These are phyloP conservation scores for Villa cingulata DNA, from an alignment of 2,888 invertebrate species.

Conservation along the genomic window DNA sequence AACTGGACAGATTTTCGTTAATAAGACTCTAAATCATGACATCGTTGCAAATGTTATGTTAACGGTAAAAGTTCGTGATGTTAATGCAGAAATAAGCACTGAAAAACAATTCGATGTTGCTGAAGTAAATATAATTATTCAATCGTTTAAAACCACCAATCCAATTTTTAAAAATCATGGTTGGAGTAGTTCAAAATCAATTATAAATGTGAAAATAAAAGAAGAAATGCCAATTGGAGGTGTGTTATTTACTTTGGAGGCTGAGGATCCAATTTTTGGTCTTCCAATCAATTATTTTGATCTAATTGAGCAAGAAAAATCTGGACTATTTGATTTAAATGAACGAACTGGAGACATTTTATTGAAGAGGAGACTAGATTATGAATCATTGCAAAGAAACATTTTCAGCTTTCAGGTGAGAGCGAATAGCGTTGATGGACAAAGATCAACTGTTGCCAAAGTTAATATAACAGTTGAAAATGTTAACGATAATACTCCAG, in stretches of 20 bases:
- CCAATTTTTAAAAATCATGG: slow-evolving; percentile 58
- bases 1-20: slow-evolving; percentile 53
- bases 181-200: slow-evolving; percentile 57
- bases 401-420: slow-evolving; percentile 39
- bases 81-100: slow-evolving; percentile 52
- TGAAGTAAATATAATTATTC: slow-evolving; percentile 63
- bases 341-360: slow-evolving; percentile 61
- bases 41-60: slow-evolving; percentile 59
- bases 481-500: slow-evolving; percentile 64
- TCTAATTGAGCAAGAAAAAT: slow-evolving; percentile 40
- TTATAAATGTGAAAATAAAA: slow-evolving; percentile 51
- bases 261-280: slow-evolving; percentile 56
- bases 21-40: slow-evolving; percentile 54
- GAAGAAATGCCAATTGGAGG: slow-evolving; percentile 68
- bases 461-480: slow-evolving; percentile 58
- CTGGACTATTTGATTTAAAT: slow-evolving; percentile 44
- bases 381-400: slow-evolving; percentile 52
- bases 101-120: slow-evolving; percentile 49
- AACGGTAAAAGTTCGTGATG: slow-evolving; percentile 54
- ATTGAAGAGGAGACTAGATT: slow-evolving; percentile 60
- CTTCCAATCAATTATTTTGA: slow-evolving; percentile 47
- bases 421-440: slow-evolving; percentile 34
- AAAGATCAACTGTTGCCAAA: slow-evolving; percentile 48
- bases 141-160: slow-evolving; percentile 62
- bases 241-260: slow-evolving; percentile 51